Base-by-base conservation (phyloP, 1,140 invertebrate species). In the Adoxophyes honmai region DNA sequence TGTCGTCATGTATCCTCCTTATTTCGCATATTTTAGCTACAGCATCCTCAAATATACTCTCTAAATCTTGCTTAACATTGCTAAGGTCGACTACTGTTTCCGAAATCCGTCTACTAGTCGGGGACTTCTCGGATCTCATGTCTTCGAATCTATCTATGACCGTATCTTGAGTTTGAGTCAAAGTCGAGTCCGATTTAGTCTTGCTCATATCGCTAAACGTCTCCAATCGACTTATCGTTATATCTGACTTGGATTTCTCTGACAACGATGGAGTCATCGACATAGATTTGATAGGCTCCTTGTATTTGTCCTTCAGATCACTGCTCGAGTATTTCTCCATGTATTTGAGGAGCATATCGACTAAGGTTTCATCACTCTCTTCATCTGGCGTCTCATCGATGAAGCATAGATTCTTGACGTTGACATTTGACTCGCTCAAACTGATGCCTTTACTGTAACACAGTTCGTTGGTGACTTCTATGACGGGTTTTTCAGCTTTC, bases 301-400 rank as follows among this genome's bases (percentile, higher is more conserved):
- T 68, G 18, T 66, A 71, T 18, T 72, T 84, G 4, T 81, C 78
- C 57, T 79, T 83, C 1, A 48, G 21, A 28, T 48, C 42, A 2
- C 60, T 73, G 0, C 71, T 72, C 10, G 42, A 48, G 14, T 86
- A 88, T 52, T 77, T 78, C 35, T 90, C 88, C 85, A 89, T 89
- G 15, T 86, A 89, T 67, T 90, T 88, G 0, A 90, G 39, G 0
- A 90, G 60, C 68, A 90, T 82, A 62, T 89, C 89, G 0, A 89
- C 88, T 62, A 90, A 39, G 0, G 78, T 86, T 34, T 89, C 87
- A 36, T 76, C 81, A 1, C 63, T 64, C 34, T 89, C 84, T 53
- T 81, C 79, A 0, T 70, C 81, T 0, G 89, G 89, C 8, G 85
- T 88, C 62, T 90, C 89, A 48, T 90, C 89, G 4, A 90, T 90